Base-by-base conservation (phyloP, 2,797 vertebrate species). In the Ctenopoma kingsleyae region DNA sequence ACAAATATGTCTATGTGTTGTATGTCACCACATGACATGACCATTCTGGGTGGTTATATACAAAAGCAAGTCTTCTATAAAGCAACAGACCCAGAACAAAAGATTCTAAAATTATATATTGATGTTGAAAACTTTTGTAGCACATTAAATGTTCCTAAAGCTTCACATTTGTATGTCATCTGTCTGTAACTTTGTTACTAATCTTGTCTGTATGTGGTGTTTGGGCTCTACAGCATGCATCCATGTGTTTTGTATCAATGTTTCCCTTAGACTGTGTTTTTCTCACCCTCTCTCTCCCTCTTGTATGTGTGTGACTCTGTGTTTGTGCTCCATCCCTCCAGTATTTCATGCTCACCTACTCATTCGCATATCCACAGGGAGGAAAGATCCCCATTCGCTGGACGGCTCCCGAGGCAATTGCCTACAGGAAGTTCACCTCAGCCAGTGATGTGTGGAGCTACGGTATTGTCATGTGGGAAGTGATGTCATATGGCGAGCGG, bases 391-490 rank as follows among this genome's bases (percentile, higher is more conserved):
- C 98, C 0, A 99, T 99, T 81, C 96, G 98, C 71, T 99, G 98
- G 98, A 99, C 98, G 0, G 98, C 98, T 52, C 98, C 98, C 0
- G 98, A 99, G 90, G 98, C 98, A 16, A 99, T 99, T 2, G 96
- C 97, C 67, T 99, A 99, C 90, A 96, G 98, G 90, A 99, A 99
- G 89, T 99, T 99, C 93, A 99, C 98, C 16, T 99, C 98, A 0
- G 97, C 98, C 71, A 99, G 98, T 1, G 98, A 99, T 0, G 98
- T 99, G 56, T 99, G 98, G 98, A 99, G 98, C 90, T 99, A 99
- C 0, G 98, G 98, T 27, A 99, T 99, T 0, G 97, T 99, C 89
- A 99, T 99, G 98, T 99, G 98, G 98, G 98, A 99, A 83, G 98
- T 99, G 85, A 99, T 99, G 98, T 99, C 97, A 17, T 99, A 99